Conservation (phyloP, 2,888 invertebrate genomes). For the Galeruca laticollis region DNA sequence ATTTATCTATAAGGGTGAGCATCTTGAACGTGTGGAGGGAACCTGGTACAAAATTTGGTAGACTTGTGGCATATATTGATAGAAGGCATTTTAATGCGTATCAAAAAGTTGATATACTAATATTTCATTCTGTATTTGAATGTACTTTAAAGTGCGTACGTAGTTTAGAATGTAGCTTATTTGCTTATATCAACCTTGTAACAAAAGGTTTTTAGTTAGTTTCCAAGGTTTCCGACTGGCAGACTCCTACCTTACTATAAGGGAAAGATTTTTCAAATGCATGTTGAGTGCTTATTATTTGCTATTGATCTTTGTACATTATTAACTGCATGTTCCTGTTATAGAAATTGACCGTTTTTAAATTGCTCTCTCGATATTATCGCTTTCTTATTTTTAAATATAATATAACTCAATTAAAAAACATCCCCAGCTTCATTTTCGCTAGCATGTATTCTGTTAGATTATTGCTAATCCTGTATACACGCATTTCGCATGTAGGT, state of each 20-base stretch:
- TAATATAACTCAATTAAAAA: not conserved
- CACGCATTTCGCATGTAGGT: not conserved
- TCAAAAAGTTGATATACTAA: slow-evolving; percentile 31
- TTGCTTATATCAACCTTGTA: slow-evolving; percentile 59
- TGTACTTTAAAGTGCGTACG: slow-evolving; percentile 55
- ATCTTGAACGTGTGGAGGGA: slow-evolving; percentile 26
- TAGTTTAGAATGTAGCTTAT: slow-evolving; percentile 61
- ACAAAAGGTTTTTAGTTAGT: slow-evolving; percentile 58
- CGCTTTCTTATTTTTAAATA: not conserved
- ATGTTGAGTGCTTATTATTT: slow-evolving; percentile 46
- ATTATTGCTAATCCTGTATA: not conserved
- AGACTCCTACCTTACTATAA: slow-evolving; percentile 68
- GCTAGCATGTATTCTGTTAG: not conserved
- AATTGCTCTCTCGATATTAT: too few species aligned
- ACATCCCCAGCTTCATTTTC: not conserved
- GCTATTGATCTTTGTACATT: slow-evolving; percentile 19
- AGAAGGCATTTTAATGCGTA: slow-evolving; percentile 28
- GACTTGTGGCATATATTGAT: slow-evolving; percentile 32
- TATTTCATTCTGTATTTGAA: slow-evolving; percentile 46
- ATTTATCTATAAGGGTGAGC: slow-evolving; percentile 10
- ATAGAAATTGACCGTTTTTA: slow-evolving; percentile 23
- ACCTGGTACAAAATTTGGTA: slow-evolving; percentile 29
- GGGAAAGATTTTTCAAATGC: slow-evolving; percentile 63
- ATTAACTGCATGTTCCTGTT: slow-evolving; percentile 22
- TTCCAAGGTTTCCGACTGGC: slow-evolving; percentile 61